A percentile compares a stretch with the other conserved stretches of the same genome.
Conservation (phyloP, 2,113 vertebrate species). For the Stictonetta naevosa region DNA sequence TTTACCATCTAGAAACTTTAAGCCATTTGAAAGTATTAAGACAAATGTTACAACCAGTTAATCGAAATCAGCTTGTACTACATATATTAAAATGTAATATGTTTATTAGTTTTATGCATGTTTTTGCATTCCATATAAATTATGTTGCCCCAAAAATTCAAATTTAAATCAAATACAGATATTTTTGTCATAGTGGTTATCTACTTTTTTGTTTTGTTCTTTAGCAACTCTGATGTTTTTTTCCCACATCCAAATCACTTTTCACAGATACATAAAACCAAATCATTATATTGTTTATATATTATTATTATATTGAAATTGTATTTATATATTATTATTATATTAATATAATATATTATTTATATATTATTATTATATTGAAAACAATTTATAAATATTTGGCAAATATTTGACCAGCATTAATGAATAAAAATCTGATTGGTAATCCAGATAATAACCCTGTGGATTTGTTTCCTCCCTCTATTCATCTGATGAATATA, state of each 20-base stretch:
- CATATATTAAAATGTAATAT: not conserved
- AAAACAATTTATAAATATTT: slow-evolving; percentile 18
- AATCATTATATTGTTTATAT: not conserved
- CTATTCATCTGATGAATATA: not conserved
- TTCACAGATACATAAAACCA: not conserved
- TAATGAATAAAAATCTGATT: slow-evolving; percentile 25
- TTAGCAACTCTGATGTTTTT: not conserved
- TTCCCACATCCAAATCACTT: not conserved
- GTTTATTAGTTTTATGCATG: not conserved
- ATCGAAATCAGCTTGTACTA: not conserved
- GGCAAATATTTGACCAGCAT: not conserved
- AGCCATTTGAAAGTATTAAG: not conserved
- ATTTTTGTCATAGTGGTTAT: not conserved
- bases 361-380: too few species aligned
- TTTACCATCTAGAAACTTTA: not conserved
- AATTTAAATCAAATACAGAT: not conserved
- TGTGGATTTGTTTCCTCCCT: not conserved
- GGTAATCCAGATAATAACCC: slow-evolving; percentile 9
- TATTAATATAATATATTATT: too few species aligned
- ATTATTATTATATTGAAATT: not conserved
- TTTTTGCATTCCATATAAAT: not conserved
- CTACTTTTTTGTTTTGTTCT: not conserved
- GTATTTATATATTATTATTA: not conserved
- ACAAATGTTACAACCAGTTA: not conserved
- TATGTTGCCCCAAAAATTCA: not conserved